Base-by-base conservation (phyloP, 2,113 vertebrate genomes). In the Vimba vimba region DNA sequence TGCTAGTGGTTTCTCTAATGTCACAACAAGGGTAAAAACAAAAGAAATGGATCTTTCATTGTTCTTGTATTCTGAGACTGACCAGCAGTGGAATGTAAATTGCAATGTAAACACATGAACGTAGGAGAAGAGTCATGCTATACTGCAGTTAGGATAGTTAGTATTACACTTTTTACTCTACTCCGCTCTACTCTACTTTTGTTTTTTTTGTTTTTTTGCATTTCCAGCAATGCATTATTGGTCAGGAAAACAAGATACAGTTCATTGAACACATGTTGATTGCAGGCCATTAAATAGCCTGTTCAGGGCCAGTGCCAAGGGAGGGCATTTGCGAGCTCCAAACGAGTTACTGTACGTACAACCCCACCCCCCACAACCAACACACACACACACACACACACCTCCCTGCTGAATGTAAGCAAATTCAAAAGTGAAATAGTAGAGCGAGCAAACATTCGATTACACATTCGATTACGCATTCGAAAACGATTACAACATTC, bases 221-320 rank as follows among this genome's bases (percentile, higher is more conserved):
- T 71, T 12, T 71, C 33, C 68, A 23, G 9, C 4, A n/a, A n/a
- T n/a, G n/a, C n/a, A 2, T 39, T 71, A 71, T 4, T 21, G 68
- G 33, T 71, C 19, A 43, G 68, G 13, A 64, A 71, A 71, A 43
- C 21, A 43, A 11, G 19, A 71, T 23, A 6, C 33, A 23, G 19
- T 71, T 71, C 19, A 71, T 23, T 23, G 68, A 71, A 71, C 68
- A 71, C 68, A 71, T 23, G 68, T 23, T 71, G 68, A 69, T 36
- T 4, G 66, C 52, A 55, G 1, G 30, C 13, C 33, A 69, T 69
- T 68, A 68, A 69, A 69, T 10, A 21, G 33, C 33, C 68, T 39
- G 23, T 39, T 52, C 50, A 52, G 50, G 50, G 50, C 4, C 50
- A 4, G 13, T 4, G 13, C 13, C 50, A 52, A 17, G 15, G 50